Evolutionary conservation across 1,140 invertebrate species (phyloP).

Genomic region (Solen grandis): DNA sequence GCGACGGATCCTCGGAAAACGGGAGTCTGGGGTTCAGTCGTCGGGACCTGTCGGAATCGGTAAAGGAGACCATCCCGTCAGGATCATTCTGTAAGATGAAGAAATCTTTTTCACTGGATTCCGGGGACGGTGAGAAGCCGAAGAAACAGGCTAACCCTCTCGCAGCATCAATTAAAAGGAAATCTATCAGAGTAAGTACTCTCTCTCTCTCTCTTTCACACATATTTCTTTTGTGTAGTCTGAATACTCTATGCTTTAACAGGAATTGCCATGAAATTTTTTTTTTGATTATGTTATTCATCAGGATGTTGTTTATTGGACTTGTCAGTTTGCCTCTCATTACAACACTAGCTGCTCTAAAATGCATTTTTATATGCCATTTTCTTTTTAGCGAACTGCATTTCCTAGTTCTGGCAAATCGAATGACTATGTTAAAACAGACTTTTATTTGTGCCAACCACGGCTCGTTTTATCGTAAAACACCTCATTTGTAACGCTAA

Average conservation of each 20-base stretch:
- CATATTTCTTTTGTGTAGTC: neutral
- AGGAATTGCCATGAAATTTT: neutral
- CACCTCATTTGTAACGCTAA: too few species aligned
- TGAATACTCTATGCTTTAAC: neutral
- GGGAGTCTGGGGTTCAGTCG: too few species aligned
- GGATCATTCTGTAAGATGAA: neutral
- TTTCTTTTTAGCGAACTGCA: too few species aligned
- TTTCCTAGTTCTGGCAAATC: too few species aligned
- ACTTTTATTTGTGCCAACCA: too few species aligned
- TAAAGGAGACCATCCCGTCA: too few species aligned
- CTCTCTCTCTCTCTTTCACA: neutral
- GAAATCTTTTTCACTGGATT: conserved; percentile 24
- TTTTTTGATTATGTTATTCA: neutral
- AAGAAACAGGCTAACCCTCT: too few species aligned
- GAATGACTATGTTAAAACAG: too few species aligned
- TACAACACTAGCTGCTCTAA: neutral
- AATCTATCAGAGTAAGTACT: conserved; percentile 34
- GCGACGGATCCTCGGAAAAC: too few species aligned
- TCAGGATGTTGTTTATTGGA: neutral
- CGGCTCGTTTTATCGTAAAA: too few species aligned
- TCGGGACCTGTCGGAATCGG: too few species aligned
- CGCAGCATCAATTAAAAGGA: conserved; percentile 6
- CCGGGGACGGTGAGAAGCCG: conserved; percentile 1
- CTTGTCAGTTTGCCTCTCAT: neutral
- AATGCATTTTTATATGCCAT: neutral